Percentiles rank a stretch among this genome's conserved stretches.
phyloP scores from a whole-genome alignment of 1,140 invertebrate species.

The Stenopsyche tienmushanensis region DNA sequence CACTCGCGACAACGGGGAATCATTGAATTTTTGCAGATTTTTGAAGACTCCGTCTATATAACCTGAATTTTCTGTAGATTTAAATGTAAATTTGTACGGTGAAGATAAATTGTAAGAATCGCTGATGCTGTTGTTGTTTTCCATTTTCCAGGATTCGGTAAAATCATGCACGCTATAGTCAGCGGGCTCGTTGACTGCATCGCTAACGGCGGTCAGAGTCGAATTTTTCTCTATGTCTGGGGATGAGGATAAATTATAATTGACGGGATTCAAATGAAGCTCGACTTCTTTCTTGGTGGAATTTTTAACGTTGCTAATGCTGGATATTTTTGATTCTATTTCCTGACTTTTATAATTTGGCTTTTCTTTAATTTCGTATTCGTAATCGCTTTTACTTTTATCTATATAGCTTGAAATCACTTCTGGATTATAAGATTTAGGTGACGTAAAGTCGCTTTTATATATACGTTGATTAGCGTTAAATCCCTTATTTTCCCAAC shows the following conservation, averaged over 20 bases:
- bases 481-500: constrained; percentile 56
- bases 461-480: constrained; percentile 44
- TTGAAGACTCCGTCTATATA: constrained; percentile 31
- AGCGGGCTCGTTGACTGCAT: constrained; percentile 22
- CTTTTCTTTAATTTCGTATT: constrained; percentile 13
- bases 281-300: constrained; percentile 25
- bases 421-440: constrained; percentile 18
- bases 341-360: background rate
- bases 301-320: too few species aligned
- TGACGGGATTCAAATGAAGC: constrained; percentile 33
- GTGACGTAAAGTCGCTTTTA: constrained; percentile 15
- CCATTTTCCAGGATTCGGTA: constrained; percentile 35
- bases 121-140: constrained; percentile 35
- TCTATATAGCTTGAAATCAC: constrained; percentile 39
- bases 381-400: constrained; percentile 44
- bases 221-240: constrained; percentile 34
- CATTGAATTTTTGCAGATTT: constrained; percentile 31
- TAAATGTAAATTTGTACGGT: constrained; percentile 34
- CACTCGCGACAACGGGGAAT: constrained; percentile 26
- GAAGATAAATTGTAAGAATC: constrained; percentile 37
- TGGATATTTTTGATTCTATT: constrained; percentile 10
- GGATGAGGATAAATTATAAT: constrained; percentile 19
- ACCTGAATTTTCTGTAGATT: constrained; percentile 35
- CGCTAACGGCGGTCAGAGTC: constrained; percentile 35
- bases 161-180: constrained; percentile 30